Conservation (phyloP, 2,888 invertebrate genomes). For the Himalopsyche tibetana region DNA sequence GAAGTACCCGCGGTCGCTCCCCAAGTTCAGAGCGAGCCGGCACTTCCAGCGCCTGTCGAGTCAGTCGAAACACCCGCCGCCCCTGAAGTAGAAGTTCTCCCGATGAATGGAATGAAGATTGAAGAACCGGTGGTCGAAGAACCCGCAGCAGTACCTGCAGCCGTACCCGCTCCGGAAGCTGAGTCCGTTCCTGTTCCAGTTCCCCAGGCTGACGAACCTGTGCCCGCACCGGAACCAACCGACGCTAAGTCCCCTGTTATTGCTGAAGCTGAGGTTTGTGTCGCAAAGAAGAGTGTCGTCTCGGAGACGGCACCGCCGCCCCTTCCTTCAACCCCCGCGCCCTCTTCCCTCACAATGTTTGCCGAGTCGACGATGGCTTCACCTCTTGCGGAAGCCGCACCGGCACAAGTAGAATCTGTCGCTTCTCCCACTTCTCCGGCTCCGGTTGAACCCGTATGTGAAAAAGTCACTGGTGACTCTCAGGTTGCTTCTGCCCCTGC, state of each 20-base stretch:
- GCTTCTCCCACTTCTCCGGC: conserved; percentile 57
- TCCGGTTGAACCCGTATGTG: conserved; percentile 58
- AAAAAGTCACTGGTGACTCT: conserved; percentile 52
- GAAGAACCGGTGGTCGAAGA: conserved; percentile 60
- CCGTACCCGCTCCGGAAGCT: conserved; percentile 45
- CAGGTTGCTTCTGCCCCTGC: conserved; percentile 53
- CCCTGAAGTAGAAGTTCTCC: conserved; percentile 56
- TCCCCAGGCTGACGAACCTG: conserved; percentile 39
- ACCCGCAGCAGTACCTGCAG: conserved; percentile 59
- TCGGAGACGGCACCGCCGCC: conserved; percentile 83
- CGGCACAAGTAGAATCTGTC: conserved; percentile 61
- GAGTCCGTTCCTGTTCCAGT: not conserved
- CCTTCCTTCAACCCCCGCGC: conserved; percentile 85
- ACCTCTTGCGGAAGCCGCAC: conserved; percentile 66
- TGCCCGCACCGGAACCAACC: conserved; percentile 55
- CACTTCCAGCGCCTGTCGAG: not conserved
- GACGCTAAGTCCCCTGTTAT: conserved; percentile 68
- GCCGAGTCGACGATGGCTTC: conserved; percentile 83
- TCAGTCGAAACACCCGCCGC: conserved; percentile 46
- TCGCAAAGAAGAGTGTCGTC: conserved; percentile 68
- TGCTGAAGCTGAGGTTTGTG: conserved; percentile 78
- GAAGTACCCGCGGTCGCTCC: conserved; percentile 48
- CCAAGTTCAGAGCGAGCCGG: conserved; percentile 28
- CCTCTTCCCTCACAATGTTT: conserved; percentile 85
- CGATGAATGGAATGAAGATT: conserved; percentile 61